Evolutionary conservation across 2,888 invertebrate genomes (phyloP).

Genomic region (Drosophila prostipennis): DNA sequence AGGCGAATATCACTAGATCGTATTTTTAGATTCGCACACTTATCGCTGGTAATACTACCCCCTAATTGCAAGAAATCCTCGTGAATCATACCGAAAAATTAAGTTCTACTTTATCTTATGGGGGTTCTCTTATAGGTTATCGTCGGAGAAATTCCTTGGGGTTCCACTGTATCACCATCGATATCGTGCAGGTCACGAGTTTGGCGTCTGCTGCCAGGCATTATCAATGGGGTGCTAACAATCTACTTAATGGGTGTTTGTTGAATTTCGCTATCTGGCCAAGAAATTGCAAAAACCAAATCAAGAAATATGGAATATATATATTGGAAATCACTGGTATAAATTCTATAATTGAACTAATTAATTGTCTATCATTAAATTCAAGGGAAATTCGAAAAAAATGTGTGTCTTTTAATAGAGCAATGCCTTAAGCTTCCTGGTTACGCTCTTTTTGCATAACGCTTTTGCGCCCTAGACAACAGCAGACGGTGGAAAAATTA

Average conservation of each 20-base stretch:
- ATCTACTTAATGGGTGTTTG: neutral
- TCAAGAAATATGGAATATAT: neutral
- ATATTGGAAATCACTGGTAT: neutral
- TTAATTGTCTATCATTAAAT: too few relatives aligned
- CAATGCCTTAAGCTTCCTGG: neutral
- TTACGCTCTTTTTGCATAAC: slow-evolving; percentile 24
- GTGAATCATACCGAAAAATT: slow-evolving; percentile 1
- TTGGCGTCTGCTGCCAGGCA: slow-evolving; percentile 17
- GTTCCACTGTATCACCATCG: slow-evolving; percentile 3
- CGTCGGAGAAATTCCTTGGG: slow-evolving; percentile 1
- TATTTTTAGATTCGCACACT: slow-evolving; percentile 14
- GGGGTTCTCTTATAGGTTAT: neutral
- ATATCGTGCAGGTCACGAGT: slow-evolving; percentile 26
- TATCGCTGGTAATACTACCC: slow-evolving; percentile 2
- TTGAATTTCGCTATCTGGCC: slow-evolving; percentile 6
- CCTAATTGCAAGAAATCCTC: neutral
- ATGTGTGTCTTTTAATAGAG: too few relatives aligned
- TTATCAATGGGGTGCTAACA: slow-evolving; percentile 26
- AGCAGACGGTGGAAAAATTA: slow-evolving; percentile 18
- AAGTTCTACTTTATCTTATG: too few relatives aligned
- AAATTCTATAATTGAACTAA: neutral
- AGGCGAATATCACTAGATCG: neutral
- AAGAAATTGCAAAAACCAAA: too few relatives aligned
- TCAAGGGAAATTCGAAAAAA: too few relatives aligned
- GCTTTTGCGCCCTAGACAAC: slow-evolving; percentile 17